A percentile compares a stretch with the other conserved stretches of the same genome.
Conservation (phyloP, 2,113 vertebrate species). For the Corythornis cristatus region DNA sequence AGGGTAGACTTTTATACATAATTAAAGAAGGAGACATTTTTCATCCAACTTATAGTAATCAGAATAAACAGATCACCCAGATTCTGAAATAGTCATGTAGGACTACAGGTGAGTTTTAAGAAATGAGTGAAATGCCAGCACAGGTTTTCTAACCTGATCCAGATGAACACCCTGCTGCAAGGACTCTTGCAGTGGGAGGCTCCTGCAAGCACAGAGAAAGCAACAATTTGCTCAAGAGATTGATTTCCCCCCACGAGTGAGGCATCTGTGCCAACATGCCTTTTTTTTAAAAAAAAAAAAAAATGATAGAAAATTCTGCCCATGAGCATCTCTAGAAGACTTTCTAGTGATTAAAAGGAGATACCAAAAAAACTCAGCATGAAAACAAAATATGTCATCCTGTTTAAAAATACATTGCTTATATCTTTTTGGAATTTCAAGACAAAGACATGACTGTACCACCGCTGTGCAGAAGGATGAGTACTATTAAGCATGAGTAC, state of each 20-base stretch:
- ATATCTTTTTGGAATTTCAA: neutral
- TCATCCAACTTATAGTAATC: neutral
- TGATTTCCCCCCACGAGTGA: neutral
- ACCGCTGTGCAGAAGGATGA: neutral
- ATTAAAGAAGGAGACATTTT: neutral
- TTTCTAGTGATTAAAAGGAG: neutral
- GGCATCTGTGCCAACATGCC: too few species aligned
- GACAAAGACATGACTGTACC: neutral
- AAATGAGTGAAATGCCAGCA: neutral
- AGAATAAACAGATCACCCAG: neutral
- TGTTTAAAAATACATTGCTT: neutral
- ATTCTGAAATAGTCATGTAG: neutral
- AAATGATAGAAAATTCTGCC: neutral
- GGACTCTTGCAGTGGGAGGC: neutral
- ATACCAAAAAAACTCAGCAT: fast-evolving
- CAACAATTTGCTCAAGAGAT: neutral
- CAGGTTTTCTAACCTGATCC: neutral
- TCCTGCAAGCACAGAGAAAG: neutral
- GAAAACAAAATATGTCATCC: neutral
- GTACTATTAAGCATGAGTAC: neutral
- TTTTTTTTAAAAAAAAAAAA: too few species aligned
- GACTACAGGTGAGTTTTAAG: neutral
- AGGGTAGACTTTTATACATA: neutral
- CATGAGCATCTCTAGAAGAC: neutral
- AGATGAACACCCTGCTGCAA: neutral